These are phyloP conservation scores for Holothuria leucospilota DNA, from an alignment of 53 echinoderm and acorn worm genomes.

Conservation along the genomic window DNA sequence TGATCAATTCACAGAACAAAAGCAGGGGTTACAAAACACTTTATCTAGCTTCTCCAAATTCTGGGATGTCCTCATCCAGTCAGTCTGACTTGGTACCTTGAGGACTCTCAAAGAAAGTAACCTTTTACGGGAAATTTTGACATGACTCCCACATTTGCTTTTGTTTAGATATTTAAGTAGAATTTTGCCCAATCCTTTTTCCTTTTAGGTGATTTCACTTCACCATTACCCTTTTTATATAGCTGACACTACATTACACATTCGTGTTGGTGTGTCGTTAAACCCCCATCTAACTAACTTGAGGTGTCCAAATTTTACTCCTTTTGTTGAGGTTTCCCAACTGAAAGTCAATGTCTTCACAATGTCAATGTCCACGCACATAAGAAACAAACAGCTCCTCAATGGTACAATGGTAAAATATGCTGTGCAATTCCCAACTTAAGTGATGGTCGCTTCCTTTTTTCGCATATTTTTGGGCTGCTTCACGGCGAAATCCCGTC, in stretches of 20 bases:
- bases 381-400: conserved; percentile 68
- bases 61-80: conserved; percentile 45
- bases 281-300: no score
- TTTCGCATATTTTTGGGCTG: conserved; percentile 68
- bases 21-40: no score
- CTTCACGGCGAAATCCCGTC: conserved; percentile 58
- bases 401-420: conserved; percentile 39
- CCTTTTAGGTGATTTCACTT: no score
- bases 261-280: no score
- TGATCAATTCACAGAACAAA: no score
- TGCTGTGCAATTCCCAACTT: conserved; percentile 67
- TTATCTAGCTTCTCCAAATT: conserved; percentile 18
- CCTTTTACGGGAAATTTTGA: no score
- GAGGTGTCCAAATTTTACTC: conserved; percentile 49
- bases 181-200: no score
- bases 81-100: conserved; percentile 30
- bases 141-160: no score
- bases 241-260: no score
- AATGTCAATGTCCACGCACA: conserved; percentile 17
- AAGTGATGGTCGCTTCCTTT: conserved; percentile 69
- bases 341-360: conserved; percentile 36
- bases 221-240: no score
- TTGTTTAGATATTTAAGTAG: no score
- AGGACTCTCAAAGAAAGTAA: no score
- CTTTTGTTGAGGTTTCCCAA: conserved; percentile 54